Conservation (phyloP, 1,140 invertebrate species). For the Nephila pilipes region DNA sequence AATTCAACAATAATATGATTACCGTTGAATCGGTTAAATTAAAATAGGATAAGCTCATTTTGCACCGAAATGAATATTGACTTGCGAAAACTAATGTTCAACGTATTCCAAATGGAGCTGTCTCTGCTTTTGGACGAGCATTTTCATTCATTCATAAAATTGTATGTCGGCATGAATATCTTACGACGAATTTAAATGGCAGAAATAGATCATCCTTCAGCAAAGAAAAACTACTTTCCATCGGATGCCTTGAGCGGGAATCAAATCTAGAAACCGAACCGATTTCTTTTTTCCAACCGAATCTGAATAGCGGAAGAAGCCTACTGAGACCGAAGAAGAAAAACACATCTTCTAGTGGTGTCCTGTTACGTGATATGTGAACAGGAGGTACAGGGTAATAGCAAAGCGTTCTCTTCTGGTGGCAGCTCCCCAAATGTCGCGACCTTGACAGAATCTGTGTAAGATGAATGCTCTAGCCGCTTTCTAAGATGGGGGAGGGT, state of each 20-base stretch:
- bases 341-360: neutral
- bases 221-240: neutral
- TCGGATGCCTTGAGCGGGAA: neutral
- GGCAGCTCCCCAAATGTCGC: conserved; percentile 20
- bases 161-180: neutral
- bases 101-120: no score
- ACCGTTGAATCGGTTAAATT: no score
- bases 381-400: conserved; percentile 21
- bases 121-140: neutral
- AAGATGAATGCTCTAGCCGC: conserved; percentile 48
- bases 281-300: neutral
- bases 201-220: neutral
- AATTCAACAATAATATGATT: no score
- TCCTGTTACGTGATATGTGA: conserved; percentile 55
- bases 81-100: no score
- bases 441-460: conserved; percentile 38
- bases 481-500: neutral
- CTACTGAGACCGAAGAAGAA: no score
- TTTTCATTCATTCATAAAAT: neutral
- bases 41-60: no score
- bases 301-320: conserved; percentile 4
- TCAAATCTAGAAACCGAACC: neutral
- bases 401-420: neutral
- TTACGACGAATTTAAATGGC: neutral
- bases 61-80: no score